Evolutionary conservation across 1,140 invertebrate species (phyloP).

Genomic region (Polypedilum pembai): DNA sequence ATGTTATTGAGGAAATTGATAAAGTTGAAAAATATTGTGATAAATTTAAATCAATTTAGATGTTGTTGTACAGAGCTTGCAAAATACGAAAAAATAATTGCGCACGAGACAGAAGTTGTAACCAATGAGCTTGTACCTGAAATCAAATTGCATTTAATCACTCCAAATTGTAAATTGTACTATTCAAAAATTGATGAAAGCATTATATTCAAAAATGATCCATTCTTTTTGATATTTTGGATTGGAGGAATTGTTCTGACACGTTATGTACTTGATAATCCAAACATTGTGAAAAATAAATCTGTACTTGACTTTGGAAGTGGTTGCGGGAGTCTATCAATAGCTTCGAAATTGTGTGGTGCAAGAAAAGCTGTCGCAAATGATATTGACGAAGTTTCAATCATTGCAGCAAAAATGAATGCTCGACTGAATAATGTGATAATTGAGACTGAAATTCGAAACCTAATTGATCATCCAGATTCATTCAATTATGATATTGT

Average conservation of each 20-base stretch:
- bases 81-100: neutral
- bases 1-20: too few relatives aligned
- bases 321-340: constrained; percentile 44
- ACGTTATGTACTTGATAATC: constrained; percentile 48
- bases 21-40: too few relatives aligned
- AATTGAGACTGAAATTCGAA: constrained; percentile 40
- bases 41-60: too few relatives aligned
- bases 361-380: constrained; percentile 42
- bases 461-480: constrained; percentile 41
- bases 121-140: constrained; percentile 49
- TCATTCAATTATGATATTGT: constrained; percentile 43
- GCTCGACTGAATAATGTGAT: constrained; percentile 44
- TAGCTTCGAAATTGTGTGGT: constrained; percentile 41
- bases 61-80: too few relatives aligned
- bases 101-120: constrained; percentile 29
- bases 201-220: constrained; percentile 42
- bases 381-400: constrained; percentile 45
- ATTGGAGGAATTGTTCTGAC: constrained; percentile 50
- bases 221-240: constrained; percentile 56
- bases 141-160: constrained; percentile 48
- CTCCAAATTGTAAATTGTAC: constrained; percentile 47
- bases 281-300: constrained; percentile 34
- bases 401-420: constrained; percentile 45
- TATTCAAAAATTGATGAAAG: constrained; percentile 36
- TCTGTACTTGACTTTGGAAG: constrained; percentile 44